These are phyloP conservation scores for Fistularia commersonii DNA, from an alignment of 2,797 vertebrate species.

Conservation along the genomic window DNA sequence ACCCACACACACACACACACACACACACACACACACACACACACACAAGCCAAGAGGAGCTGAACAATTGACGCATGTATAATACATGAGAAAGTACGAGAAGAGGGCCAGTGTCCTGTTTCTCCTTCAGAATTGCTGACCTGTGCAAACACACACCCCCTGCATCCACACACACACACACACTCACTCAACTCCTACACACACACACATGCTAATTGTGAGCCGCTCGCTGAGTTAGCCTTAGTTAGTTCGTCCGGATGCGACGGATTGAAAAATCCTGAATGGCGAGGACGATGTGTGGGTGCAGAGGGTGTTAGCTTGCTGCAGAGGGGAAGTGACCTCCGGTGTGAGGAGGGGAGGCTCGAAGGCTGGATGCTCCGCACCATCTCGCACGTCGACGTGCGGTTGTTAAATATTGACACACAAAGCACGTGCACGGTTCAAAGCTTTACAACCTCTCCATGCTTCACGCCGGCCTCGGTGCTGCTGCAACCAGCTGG, in stretches of 20 bases:
- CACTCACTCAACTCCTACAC: slow-evolving; percentile 4
- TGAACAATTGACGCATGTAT: slow-evolving; percentile 50
- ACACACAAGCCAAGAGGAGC: slow-evolving; percentile 10
- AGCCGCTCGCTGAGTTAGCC: no score
- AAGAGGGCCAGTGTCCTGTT: slow-evolving; percentile 52
- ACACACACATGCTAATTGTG: no score
- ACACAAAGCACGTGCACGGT: background rate
- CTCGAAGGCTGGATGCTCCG: no score
- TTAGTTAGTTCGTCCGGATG: no score
- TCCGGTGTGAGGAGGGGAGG: no score
- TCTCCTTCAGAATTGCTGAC: slow-evolving; percentile 71
- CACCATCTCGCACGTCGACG: no score
- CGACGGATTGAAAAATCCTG: no score
- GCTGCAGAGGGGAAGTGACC: no score
- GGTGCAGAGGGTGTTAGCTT: no score
- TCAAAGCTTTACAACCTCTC: background rate
- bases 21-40: slow-evolving; percentile 13
- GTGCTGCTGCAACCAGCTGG: slow-evolving; percentile 17
- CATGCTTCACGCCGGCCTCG: background rate
- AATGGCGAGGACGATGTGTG: no score
- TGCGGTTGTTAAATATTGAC: no score
- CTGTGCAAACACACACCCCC: slow-evolving; percentile 21
- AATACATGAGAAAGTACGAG: slow-evolving; percentile 62
- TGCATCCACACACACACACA: slow-evolving; percentile 22
- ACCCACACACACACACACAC: background rate